Evolutionary conservation across 2,113 vertebrate species (phyloP).

Genomic region (Mus musculus): GRCm39 chr2:128694501-128695000

Average conservation of each 20-base stretch:
- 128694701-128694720: background rate
- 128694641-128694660: background rate
- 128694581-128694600: background rate
- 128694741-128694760: background rate
- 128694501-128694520: constrained; percentile 28
- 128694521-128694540: constrained; percentile 6
- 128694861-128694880: background rate
- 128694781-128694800: background rate
- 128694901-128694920: background rate
- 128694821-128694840: background rate
- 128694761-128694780: background rate
- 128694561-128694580: constrained; percentile 34
- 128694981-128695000: background rate
- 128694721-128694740: background rate
- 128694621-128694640: background rate
- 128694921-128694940: background rate
- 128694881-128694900: too few relatives aligned
- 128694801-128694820: background rate
- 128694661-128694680: background rate
- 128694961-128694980: background rate
- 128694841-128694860: background rate
- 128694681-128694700: background rate
- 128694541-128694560: constrained; percentile 17
- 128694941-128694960: background rate
- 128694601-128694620: background rate